phyloP scores from a whole-genome alignment of 2,113 vertebrate species.

The Hippolais icterina region DNA sequence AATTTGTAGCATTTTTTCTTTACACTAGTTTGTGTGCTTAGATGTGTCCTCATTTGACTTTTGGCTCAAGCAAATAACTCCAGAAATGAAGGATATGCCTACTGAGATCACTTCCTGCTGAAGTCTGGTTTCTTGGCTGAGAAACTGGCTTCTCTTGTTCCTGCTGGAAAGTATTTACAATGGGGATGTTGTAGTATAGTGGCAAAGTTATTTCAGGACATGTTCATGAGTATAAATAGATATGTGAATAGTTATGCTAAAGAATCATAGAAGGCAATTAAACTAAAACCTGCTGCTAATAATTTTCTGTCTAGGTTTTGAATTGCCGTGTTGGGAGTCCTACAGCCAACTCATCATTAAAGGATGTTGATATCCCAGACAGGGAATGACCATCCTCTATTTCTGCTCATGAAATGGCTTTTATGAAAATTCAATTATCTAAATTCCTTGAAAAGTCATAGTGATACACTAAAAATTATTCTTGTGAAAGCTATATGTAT shows the following conservation, averaged over 20 bases:
- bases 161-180: slow-evolving; percentile 68
- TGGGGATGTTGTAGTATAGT: slow-evolving; percentile 62
- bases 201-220: slow-evolving; percentile 66
- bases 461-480: background rate
- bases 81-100: slow-evolving; percentile 58
- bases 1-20: slow-evolving; percentile 54
- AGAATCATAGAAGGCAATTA: slow-evolving; percentile 31
- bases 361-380: background rate
- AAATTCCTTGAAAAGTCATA: background rate
- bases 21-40: slow-evolving; percentile 17
- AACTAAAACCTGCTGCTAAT: slow-evolving; percentile 2
- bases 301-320: background rate
- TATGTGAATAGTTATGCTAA: slow-evolving; percentile 40
- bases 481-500: background rate
- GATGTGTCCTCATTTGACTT: slow-evolving; percentile 64
- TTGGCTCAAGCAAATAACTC: slow-evolving; percentile 50
- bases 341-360: background rate
- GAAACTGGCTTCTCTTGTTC: slow-evolving; percentile 70
- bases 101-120: slow-evolving; percentile 72
- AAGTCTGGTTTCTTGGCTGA: slow-evolving; percentile 63
- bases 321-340: background rate
- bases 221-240: slow-evolving; percentile 59
- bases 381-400: background rate
- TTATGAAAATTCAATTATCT: background rate
- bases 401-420: background rate